Evolutionary conservation across 1,140 invertebrate species (phyloP).

Genomic region (Lucilia sericata): DNA sequence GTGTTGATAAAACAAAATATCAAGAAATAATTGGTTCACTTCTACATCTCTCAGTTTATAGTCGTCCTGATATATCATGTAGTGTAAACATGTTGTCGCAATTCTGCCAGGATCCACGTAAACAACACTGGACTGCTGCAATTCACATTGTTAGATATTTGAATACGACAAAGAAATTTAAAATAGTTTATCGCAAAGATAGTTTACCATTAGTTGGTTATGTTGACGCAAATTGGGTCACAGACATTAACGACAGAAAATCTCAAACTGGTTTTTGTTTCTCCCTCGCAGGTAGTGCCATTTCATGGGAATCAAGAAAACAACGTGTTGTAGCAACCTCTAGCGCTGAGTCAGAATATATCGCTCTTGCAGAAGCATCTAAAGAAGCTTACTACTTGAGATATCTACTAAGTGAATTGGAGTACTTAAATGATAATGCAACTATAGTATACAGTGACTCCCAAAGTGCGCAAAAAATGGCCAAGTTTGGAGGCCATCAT

Average conservation of each 20-base stretch:
- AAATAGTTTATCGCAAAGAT: too few relatives aligned
- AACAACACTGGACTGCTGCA: neutral
- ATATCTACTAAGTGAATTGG: neutral
- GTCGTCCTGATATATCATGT: conserved; percentile 66
- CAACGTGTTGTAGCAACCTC: too few relatives aligned
- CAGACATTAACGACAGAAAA: too few relatives aligned
- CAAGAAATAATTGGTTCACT: conserved; percentile 64
- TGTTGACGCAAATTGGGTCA: too few relatives aligned
- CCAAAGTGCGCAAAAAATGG: neutral
- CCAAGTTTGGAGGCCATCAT: conserved; percentile 20
- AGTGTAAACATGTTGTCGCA: conserved; percentile 53
- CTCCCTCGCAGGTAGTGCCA: too few relatives aligned
- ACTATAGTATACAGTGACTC: neutral
- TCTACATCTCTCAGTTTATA: conserved; percentile 60
- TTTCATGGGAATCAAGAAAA: too few relatives aligned
- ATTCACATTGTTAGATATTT: neutral
- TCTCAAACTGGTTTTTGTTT: too few relatives aligned
- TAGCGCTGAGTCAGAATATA: too few relatives aligned
- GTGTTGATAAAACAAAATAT: conserved; percentile 50
- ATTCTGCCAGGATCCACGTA: conserved; percentile 22
- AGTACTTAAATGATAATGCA: neutral
- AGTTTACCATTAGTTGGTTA: too few relatives aligned
- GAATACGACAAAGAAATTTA: neutral
- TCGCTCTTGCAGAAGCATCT: too few relatives aligned
- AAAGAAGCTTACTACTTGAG: neutral